Evolutionary conservation across 1,140 invertebrate species (phyloP).

Genomic region (Drosophila pandora): DNA sequence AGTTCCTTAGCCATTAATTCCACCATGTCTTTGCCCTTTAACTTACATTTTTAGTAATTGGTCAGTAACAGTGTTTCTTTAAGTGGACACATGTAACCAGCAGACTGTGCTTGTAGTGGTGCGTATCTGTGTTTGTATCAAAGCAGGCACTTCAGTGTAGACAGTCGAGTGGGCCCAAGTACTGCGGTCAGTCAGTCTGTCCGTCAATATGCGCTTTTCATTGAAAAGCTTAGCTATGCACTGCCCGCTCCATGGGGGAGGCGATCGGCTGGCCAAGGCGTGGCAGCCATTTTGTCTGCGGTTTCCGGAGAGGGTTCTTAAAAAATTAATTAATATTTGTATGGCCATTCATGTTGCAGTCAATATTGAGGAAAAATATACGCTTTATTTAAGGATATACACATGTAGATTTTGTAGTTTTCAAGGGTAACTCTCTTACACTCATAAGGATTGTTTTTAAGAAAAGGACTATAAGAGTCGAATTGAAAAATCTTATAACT

Average conservation of each 20-base stretch:
- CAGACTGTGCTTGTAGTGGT: constrained; percentile 3
- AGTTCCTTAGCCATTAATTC: too few relatives aligned
- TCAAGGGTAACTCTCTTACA: too few relatives aligned
- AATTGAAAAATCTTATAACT: too few relatives aligned
- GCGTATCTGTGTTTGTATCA: constrained; percentile 39
- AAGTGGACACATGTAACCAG: constrained; percentile 8
- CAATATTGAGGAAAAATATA: background rate
- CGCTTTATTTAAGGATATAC: too few relatives aligned
- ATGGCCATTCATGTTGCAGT: background rate
- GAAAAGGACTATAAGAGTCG: too few relatives aligned
- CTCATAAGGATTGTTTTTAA: too few relatives aligned
- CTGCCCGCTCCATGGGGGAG: constrained; percentile 10
- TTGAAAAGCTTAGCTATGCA: constrained; percentile 72
- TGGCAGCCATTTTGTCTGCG: constrained; percentile 59
- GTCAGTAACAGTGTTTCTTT: background rate
- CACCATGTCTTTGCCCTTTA: too few relatives aligned
- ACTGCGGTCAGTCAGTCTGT: constrained; percentile 68
- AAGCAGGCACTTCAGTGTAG: constrained; percentile 69
- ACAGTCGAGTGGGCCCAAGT: constrained; percentile 68
- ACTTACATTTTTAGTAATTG: too few relatives aligned
- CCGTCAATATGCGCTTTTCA: constrained; percentile 46
- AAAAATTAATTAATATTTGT: constrained; percentile 38
- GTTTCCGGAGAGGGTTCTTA: constrained; percentile 25
- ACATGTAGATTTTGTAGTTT: too few relatives aligned
- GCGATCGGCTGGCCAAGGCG: background rate